Conservation (phyloP, 2,113 vertebrate genomes). For the Mobula birostris region DNA sequence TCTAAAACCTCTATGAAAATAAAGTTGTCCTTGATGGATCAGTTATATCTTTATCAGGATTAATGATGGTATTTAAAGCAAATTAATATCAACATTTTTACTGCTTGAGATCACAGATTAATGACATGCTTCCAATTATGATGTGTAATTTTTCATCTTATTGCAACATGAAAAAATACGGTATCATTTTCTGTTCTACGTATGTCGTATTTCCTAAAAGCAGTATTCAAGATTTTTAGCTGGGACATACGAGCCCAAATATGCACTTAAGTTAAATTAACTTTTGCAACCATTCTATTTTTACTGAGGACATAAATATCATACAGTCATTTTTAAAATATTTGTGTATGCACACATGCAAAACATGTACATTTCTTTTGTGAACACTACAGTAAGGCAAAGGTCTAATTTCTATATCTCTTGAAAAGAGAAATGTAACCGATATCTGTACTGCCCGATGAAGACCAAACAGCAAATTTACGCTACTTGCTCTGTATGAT, state of each 20-base stretch:
- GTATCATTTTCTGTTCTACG: neutral
- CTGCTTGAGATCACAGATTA: neutral
- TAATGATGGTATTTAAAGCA: neutral
- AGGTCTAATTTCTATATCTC: too few species aligned
- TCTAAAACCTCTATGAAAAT: neutral
- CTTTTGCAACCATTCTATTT: neutral
- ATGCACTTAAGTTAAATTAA: neutral
- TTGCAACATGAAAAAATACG: neutral
- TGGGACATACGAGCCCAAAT: neutral
- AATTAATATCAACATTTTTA: neutral
- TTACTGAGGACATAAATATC: neutral
- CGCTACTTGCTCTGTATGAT: too few species aligned
- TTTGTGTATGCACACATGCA: neutral
- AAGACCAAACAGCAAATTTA: too few species aligned
- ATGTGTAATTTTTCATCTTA: neutral
- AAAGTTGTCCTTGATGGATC: neutral
- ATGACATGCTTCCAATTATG: neutral
- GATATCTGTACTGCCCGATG: too few species aligned
- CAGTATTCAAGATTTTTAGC: neutral
- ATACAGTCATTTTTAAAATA: neutral
- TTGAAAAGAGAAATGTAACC: too few species aligned
- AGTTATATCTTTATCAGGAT: neutral
- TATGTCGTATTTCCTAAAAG: neutral
- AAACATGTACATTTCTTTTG: neutral
- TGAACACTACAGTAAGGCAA: neutral